Conservation (phyloP, 2,888 invertebrate genomes). For the Phortica okadai region DNA sequence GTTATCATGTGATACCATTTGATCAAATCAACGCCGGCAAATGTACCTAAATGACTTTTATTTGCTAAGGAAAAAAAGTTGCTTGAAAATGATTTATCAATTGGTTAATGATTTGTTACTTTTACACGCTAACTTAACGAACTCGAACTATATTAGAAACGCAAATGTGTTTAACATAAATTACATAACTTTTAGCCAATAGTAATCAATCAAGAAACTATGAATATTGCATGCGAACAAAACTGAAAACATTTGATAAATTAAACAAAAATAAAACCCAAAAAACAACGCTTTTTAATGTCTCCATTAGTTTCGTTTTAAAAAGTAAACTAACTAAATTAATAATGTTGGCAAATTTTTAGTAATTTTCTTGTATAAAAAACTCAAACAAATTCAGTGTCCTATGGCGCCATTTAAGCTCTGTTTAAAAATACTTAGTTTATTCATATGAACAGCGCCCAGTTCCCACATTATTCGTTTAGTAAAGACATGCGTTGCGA, state of each 20-base stretch:
- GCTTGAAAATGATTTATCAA: slow-evolving; percentile 1
- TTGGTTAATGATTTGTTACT: background rate
- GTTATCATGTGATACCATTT: background rate
- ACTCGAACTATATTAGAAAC: background rate
- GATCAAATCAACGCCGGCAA: background rate
- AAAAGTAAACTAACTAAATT: too few species aligned
- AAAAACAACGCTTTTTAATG: too few species aligned
- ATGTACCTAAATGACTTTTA: background rate
- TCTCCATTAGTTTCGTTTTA: too few species aligned
- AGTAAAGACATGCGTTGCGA: slow-evolving; percentile 18
- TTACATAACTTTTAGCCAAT: background rate
- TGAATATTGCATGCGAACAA: background rate
- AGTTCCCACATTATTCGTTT: background rate
- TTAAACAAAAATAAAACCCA: too few species aligned
- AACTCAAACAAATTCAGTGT: background rate
- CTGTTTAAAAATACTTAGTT: background rate
- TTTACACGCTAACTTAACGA: background rate
- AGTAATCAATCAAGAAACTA: background rate
- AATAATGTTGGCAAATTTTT: background rate
- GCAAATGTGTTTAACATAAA: background rate
- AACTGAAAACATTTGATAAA: background rate
- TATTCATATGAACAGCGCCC: too few species aligned
- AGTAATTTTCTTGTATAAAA: background rate
- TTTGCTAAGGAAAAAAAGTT: background rate
- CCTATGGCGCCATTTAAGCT: background rate